phyloP scores from a whole-genome alignment of 2,888 invertebrate species.

The Tachystola acroxantha region DNA sequence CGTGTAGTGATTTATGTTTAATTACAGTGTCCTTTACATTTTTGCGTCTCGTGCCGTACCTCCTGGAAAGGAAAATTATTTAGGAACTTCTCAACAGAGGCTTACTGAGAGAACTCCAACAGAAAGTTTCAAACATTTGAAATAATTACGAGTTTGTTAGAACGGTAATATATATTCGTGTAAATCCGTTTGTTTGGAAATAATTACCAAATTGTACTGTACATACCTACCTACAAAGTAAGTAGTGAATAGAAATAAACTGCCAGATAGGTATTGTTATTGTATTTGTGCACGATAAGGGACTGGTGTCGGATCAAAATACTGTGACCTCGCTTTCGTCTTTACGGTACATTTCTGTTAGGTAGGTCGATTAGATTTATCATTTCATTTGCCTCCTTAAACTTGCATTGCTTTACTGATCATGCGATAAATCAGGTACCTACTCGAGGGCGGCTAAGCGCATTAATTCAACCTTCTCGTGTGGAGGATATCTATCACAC shows the following conservation, averaged over 20 bases:
- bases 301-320: conserved; percentile 28
- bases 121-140: conserved; percentile 27
- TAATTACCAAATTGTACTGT: conserved; percentile 6
- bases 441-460: not conserved
- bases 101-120: conserved; percentile 25
- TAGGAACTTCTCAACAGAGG: conserved; percentile 36
- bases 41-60: conserved; percentile 30
- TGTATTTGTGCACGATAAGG: conserved; percentile 32
- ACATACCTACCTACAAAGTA: not conserved
- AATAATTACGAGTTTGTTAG: conserved; percentile 39
- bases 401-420: conserved; percentile 3
- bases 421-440: not conserved
- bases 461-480: not conserved
- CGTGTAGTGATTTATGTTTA: conserved; percentile 66
- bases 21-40: conserved; percentile 58
- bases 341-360: conserved; percentile 33
- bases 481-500: not conserved
- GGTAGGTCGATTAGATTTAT: conserved; percentile 32
- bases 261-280: conserved; percentile 16
- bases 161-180: conserved; percentile 17
- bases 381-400: conserved; percentile 9
- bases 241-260: conserved; percentile 14
- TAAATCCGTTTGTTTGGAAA: conserved; percentile 20
- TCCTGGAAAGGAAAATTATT: conserved; percentile 43
- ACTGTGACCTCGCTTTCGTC: conserved; percentile 39